phyloP scores from a whole-genome alignment of 2,113 vertebrate species.

The Heterotilapia buettikoferi region DNA sequence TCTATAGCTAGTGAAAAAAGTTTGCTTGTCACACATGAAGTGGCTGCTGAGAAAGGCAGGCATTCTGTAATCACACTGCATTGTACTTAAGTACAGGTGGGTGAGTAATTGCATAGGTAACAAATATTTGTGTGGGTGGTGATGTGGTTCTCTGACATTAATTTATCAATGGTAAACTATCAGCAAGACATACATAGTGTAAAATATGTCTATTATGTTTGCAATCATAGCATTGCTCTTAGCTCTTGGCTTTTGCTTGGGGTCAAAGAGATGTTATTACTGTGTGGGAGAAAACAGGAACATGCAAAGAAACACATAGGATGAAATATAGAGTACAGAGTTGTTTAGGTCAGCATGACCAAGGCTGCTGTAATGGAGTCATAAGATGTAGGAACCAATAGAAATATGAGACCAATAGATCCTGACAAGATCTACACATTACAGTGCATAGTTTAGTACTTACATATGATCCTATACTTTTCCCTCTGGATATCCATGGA shows the following conservation, averaged over 20 bases:
- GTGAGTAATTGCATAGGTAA: background rate
- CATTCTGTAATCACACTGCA: background rate
- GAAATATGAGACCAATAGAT: background rate
- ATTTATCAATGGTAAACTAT: slow-evolving; percentile 13
- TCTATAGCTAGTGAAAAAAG: background rate
- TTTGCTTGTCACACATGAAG: background rate
- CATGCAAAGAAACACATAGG: background rate
- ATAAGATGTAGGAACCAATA: background rate
- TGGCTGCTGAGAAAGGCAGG: background rate
- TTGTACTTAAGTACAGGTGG: background rate
- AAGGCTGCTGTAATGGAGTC: background rate
- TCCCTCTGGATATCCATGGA: background rate
- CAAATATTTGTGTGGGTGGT: background rate
- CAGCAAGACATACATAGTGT: background rate
- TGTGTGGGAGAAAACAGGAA: slow-evolving; percentile 18
- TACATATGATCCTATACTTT: background rate
- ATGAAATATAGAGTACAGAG: background rate
- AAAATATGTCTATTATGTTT: slow-evolving; percentile 24
- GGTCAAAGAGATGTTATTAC: slow-evolving; percentile 37
- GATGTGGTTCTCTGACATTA: background rate
- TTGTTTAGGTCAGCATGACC: background rate
- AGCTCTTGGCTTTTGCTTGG: slow-evolving; percentile 19
- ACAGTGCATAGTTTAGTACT: background rate
- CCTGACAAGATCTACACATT: background rate
- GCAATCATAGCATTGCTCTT: slow-evolving; percentile 26